A percentile compares a stretch with the other conserved stretches of the same genome.
Conservation (phyloP, 2,888 invertebrate genomes). For the Alviniconcha strummeri region DNA sequence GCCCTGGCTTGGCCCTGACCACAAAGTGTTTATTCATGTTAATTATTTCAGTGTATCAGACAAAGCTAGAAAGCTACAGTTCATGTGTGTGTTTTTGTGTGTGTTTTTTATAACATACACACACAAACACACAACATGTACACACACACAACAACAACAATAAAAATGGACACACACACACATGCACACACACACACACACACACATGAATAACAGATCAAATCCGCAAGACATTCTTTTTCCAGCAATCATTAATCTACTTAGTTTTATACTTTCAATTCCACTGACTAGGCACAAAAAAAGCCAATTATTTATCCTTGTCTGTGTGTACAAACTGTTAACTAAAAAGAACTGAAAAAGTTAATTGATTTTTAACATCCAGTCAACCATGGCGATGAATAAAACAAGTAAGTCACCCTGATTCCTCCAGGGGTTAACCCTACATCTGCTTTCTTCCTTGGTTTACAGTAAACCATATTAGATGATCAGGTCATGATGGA, state of each 20-base stretch:
- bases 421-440: no score
- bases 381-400: no score
- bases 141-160: neutral
- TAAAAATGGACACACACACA: neutral
- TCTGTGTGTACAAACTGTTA: no score
- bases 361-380: no score
- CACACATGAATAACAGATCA: neutral
- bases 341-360: no score
- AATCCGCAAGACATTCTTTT: neutral
- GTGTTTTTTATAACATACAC: neutral
- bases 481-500: no score
- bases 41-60: neutral
- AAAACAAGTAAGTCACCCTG: no score
- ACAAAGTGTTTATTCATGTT: neutral
- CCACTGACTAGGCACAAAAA: no score
- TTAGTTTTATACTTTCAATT: neutral
- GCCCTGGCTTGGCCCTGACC: slow-evolving; percentile 38
- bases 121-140: neutral
- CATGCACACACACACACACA: neutral
- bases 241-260: neutral
- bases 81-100: neutral
- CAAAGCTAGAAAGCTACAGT: neutral
- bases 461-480: no score
- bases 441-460: no score
- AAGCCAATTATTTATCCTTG: no score